These are phyloP conservation scores for Enteromius paludinosus DNA, from an alignment of 2,797 vertebrate species.

Conservation along the genomic window DNA sequence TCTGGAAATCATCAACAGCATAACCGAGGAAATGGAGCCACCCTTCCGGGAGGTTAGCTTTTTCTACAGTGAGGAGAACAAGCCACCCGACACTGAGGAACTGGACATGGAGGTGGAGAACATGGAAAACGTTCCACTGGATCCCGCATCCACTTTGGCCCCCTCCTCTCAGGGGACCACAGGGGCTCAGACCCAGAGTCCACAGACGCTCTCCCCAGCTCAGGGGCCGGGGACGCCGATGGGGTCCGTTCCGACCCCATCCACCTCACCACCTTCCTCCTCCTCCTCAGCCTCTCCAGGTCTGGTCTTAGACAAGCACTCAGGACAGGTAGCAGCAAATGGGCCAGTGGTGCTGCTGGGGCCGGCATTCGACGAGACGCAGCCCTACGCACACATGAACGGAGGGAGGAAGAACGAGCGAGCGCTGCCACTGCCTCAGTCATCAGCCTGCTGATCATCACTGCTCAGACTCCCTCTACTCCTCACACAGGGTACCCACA, in stretches of 20 bases:
- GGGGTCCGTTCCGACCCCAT: conserved; percentile 66
- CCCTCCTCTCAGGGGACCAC: conserved; percentile 63
- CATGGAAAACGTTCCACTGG: conserved; percentile 97
- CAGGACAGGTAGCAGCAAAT: conserved; percentile 87
- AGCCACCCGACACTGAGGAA: conserved; percentile 93
- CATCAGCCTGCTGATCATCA: conserved; percentile 94
- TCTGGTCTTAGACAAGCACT: conserved; percentile 83
- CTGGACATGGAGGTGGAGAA: conserved; percentile 94
- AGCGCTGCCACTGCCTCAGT: conserved; percentile 94
- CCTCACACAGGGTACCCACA: conserved; percentile 73
- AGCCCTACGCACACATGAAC: conserved; percentile 98
- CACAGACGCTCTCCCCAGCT: conserved; percentile 74
- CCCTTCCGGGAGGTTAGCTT: conserved; percentile 94
- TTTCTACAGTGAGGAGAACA: conserved; percentile 99
- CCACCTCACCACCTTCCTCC: conserved; percentile 53
- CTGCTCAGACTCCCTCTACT: conserved; percentile 47
- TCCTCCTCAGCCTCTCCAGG: conserved; percentile 69
- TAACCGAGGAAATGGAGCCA: conserved; percentile 93
- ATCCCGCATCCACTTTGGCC: conserved; percentile 82
- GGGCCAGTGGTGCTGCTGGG: conserved; percentile 88
- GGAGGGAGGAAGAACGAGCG: conserved; percentile 95
- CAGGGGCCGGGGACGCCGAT: conserved; percentile 72
- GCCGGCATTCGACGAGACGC: conserved; percentile 91
- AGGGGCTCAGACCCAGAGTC: conserved; percentile 71
- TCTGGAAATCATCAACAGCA: conserved; percentile 95